phyloP scores from a whole-genome alignment of 2,888 invertebrate genomes.

The Synergus itoensis region DNA sequence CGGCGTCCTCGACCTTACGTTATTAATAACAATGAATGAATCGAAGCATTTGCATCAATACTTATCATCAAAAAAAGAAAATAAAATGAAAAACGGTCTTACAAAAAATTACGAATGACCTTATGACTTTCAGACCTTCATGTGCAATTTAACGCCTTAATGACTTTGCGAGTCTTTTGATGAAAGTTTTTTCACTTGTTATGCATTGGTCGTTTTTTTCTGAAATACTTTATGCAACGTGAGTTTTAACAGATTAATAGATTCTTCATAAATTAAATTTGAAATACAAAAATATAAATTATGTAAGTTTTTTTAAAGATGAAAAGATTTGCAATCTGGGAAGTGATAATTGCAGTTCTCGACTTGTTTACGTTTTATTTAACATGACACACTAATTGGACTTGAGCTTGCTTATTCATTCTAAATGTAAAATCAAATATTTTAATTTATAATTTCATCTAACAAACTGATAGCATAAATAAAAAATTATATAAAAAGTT shows the following conservation, averaged over 20 bases:
- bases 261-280: too few relatives aligned
- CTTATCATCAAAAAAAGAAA: not conserved
- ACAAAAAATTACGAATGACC: not conserved
- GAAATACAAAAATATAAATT: not conserved
- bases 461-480: not conserved
- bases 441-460: not conserved
- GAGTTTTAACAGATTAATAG: not conserved
- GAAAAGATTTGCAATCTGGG: not conserved
- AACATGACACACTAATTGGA: not conserved
- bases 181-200: not conserved
- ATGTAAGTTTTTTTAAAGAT: not conserved
- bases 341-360: not conserved
- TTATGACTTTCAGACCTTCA: not conserved
- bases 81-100: not conserved
- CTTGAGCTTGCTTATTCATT: not conserved
- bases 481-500: not conserved
- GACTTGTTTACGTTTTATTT: not conserved
- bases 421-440: not conserved
- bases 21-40: conserved; percentile 10
- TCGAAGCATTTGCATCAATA: not conserved
- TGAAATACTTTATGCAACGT: not conserved
- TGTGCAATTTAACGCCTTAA: not conserved
- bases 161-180: not conserved
- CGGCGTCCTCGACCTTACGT: conserved; percentile 20
- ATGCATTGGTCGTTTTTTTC: not conserved